These are phyloP conservation scores for Arctocebus calabarensis DNA, from an alignment of 2,797 vertebrate genomes.

Conservation along the genomic window DNA sequence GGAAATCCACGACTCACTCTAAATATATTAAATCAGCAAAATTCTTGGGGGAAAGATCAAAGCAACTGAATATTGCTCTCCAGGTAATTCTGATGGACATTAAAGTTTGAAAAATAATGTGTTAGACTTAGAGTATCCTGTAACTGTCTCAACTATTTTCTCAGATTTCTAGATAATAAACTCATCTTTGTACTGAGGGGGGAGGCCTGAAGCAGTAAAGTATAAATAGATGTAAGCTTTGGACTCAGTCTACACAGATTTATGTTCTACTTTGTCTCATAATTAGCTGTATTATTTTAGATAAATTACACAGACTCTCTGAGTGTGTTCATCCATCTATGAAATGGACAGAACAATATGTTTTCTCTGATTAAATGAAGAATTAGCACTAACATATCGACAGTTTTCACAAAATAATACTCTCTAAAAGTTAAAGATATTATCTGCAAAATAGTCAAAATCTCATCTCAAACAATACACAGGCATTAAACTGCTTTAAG, in stretches of 20 bases:
- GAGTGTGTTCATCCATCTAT: background rate
- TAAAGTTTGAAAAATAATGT: conserved; percentile 19
- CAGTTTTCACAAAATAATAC: background rate
- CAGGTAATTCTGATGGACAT: background rate
- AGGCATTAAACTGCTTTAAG: background rate
- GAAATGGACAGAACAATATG: background rate
- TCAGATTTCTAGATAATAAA: background rate
- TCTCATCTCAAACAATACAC: background rate
- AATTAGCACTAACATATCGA: background rate
- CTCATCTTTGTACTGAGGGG: background rate
- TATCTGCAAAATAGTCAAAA: background rate
- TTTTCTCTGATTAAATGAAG: background rate
- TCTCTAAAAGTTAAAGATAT: background rate
- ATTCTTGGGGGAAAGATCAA: background rate
- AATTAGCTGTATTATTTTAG: conserved; percentile 1
- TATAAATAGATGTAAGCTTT: background rate
- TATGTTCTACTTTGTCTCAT: background rate
- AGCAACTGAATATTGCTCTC: background rate
- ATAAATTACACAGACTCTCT: background rate
- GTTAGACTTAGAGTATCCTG: background rate
- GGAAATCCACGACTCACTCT: background rate
- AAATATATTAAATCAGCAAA: background rate
- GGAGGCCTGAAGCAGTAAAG: background rate
- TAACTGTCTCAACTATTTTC: background rate
- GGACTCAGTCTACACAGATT: background rate